These are phyloP conservation scores for Malaclemys terrapin DNA, from an alignment of 2,113 vertebrate genomes.

Conservation along the genomic window DNA sequence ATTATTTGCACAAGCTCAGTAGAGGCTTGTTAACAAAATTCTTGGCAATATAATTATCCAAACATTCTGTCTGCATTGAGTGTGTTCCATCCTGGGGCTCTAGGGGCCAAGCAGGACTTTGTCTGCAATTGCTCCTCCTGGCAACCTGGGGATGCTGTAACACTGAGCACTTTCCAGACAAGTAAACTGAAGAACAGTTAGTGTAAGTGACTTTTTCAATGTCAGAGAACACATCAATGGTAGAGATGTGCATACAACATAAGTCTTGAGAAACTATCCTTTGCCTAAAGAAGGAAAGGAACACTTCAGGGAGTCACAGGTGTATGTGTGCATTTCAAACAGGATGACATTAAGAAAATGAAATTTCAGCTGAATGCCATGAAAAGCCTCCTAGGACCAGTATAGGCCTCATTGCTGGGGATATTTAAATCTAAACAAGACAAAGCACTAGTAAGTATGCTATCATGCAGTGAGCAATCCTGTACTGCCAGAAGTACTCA, in stretches of 20 bases:
- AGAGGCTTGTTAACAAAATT: neutral
- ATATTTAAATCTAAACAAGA: neutral
- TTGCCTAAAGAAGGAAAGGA: neutral
- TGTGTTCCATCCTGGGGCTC: neutral
- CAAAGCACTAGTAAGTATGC: neutral
- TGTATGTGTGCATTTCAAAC: neutral
- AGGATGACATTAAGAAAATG: neutral
- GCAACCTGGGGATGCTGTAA: neutral
- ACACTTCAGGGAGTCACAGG: neutral
- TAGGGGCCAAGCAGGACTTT: neutral
- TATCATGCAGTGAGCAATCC: rapidly evolving
- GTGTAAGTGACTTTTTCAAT: too few species aligned
- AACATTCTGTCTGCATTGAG: neutral
- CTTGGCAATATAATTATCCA: neutral
- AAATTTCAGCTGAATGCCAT: neutral
- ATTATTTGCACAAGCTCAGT: neutral
- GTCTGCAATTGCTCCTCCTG: neutral
- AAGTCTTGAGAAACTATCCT: neutral
- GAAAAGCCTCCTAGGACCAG: neutral
- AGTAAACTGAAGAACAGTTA: neutral
- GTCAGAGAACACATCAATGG: neutral
- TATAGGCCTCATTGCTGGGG: neutral
- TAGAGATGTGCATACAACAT: neutral
- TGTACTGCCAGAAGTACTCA: neutral
- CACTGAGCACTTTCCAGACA: neutral